Percentiles rank a stretch among this genome's conserved stretches.
These are phyloP conservation scores for Plebejus argus DNA, from an alignment of 2,888 invertebrate genomes.

Conservation along the genomic window DNA sequence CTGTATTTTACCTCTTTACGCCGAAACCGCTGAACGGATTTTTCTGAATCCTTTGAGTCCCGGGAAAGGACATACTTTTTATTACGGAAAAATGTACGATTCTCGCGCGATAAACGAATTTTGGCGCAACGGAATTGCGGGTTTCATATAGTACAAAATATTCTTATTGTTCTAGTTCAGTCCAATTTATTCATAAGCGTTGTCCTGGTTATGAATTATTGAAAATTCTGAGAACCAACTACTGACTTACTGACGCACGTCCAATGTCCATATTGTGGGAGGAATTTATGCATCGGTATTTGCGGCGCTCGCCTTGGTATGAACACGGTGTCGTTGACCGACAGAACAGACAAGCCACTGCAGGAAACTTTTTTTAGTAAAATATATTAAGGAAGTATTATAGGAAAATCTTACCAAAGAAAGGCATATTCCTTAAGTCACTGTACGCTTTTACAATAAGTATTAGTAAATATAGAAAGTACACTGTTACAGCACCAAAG, in stretches of 20 bases:
- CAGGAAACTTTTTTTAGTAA: background rate
- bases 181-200: slow-evolving; percentile 4
- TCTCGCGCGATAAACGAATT: too few species aligned
- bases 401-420: slow-evolving; percentile 88
- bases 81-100: too few species aligned
- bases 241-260: background rate
- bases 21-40: too few species aligned
- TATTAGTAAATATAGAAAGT: slow-evolving; percentile 91
- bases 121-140: too few species aligned
- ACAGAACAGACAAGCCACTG: background rate
- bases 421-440: slow-evolving; percentile 97
- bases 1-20: too few species aligned
- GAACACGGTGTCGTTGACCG: background rate
- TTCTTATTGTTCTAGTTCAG: background rate
- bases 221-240: background rate
- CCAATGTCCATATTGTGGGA: background rate
- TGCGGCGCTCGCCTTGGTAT: background rate
- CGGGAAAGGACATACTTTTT: too few species aligned
- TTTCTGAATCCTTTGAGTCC: too few species aligned
- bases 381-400: background rate
- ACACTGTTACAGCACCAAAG: slow-evolving; percentile 90
- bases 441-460: slow-evolving; percentile 94
- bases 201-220: slow-evolving; percentile 3
- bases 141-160: background rate
- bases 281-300: background rate